These are phyloP conservation scores for Aphodius sticticus DNA, from an alignment of 2,888 invertebrate species.

Conservation along the genomic window DNA sequence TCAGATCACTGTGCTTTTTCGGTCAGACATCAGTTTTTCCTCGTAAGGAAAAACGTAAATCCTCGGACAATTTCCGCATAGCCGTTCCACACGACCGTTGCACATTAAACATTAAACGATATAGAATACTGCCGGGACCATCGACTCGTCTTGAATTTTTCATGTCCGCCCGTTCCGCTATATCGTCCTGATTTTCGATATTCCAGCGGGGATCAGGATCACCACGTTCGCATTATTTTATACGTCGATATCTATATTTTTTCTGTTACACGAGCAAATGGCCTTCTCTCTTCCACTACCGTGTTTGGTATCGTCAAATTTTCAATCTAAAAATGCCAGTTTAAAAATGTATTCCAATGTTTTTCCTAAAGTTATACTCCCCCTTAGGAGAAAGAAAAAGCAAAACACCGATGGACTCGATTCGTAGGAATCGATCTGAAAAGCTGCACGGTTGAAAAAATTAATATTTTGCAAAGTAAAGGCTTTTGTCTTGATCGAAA, in stretches of 20 bases:
- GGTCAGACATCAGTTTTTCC: not conserved
- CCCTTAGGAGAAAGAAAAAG: not conserved
- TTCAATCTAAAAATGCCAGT: not conserved
- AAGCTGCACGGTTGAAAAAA: no score
- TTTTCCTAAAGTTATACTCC: not conserved
- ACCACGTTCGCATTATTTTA: conserved; percentile 11
- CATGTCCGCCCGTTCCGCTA: conserved; percentile 12
- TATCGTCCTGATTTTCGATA: conserved; percentile 24
- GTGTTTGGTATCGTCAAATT: not conserved
- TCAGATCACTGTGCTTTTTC: no score
- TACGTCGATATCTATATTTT: conserved; percentile 9
- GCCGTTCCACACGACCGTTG: not conserved
- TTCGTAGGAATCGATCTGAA: no score
- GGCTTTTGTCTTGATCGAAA: not conserved
- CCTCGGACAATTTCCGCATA: not conserved
- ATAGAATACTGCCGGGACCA: conserved; percentile 17
- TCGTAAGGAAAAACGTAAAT: not conserved
- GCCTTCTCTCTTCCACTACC: not conserved
- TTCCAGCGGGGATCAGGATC: not conserved
- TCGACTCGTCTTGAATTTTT: conserved; percentile 16
- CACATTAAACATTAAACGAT: conserved; percentile 23
- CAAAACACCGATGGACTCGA: no score
- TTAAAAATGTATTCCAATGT: not conserved
- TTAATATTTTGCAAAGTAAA: no score
- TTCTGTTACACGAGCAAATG: conserved; percentile 5